A percentile compares a stretch with the other conserved stretches of the same genome.
These are phyloP conservation scores for Polymixis lichenea DNA, from an alignment of 2,888 invertebrate genomes.

Conservation along the genomic window DNA sequence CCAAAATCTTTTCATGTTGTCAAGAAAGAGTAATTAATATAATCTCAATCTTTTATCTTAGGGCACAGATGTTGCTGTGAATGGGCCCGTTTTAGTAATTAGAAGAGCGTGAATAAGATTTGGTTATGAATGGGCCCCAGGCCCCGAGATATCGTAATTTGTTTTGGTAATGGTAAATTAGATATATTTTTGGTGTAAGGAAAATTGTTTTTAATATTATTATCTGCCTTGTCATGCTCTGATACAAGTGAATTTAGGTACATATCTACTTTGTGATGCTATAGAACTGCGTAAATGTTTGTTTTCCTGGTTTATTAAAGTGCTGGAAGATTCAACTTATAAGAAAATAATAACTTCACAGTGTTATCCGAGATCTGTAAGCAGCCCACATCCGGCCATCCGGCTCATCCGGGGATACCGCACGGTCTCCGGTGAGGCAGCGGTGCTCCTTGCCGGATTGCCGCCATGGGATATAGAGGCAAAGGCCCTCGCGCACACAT, in stretches of 20 bases:
- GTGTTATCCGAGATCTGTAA: not conserved
- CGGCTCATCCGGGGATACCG: no score
- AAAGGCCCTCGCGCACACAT: no score
- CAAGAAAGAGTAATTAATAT: slow-evolving; percentile 64
- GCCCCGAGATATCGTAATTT: slow-evolving; percentile 57
- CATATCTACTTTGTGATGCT: not conserved
- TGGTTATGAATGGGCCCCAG: slow-evolving; percentile 57
- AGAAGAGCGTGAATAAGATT: slow-evolving; percentile 64
- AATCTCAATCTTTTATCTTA: slow-evolving; percentile 62
- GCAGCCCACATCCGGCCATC: no score
- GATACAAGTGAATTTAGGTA: not conserved
- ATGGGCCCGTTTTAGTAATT: slow-evolving; percentile 65
- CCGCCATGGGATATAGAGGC: no score
- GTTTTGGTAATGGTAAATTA: slow-evolving; percentile 48
- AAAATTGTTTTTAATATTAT: slow-evolving; percentile 16
- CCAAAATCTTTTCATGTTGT: slow-evolving; percentile 56
- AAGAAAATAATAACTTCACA: not conserved
- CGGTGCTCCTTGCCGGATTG: no score
- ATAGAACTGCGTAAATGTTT: not conserved
- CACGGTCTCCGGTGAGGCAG: no score
- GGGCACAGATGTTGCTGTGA: slow-evolving; percentile 54
- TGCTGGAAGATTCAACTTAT: not conserved
- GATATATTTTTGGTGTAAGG: slow-evolving; percentile 10
- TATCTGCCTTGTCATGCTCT: slow-evolving; percentile 8
- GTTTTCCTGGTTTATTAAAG: no score